Evolutionary conservation across 2,797 vertebrate genomes (phyloP).

Genomic region (Acipenser transmontanus): DNA sequence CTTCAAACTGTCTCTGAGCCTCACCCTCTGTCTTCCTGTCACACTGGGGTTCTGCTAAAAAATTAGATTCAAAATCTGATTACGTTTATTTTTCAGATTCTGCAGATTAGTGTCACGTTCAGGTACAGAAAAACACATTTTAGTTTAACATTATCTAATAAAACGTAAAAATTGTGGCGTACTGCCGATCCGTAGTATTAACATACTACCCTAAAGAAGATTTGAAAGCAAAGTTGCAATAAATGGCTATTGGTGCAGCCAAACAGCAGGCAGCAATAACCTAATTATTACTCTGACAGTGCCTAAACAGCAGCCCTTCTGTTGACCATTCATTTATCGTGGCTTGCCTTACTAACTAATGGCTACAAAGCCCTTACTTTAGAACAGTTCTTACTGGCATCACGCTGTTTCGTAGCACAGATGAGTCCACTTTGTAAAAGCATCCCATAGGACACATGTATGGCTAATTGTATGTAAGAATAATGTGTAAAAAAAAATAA

Average conservation of each 20-base stretch:
- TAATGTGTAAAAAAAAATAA: too few relatives aligned
- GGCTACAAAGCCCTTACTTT: slow-evolving; percentile 62
- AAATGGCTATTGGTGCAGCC: slow-evolving; percentile 51
- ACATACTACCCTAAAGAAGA: not conserved
- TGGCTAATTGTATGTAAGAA: too few relatives aligned
- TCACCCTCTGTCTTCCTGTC: too few relatives aligned
- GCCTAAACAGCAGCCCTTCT: slow-evolving; percentile 63
- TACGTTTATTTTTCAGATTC: too few relatives aligned
- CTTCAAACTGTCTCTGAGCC: too few relatives aligned
- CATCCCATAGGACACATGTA: slow-evolving; percentile 26
- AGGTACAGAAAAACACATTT: too few relatives aligned
- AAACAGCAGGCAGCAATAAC: slow-evolving; percentile 64
- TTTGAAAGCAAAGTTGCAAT: slow-evolving; percentile 25
- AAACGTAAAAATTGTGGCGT: too few relatives aligned
- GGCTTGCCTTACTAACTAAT: slow-evolving; percentile 46
- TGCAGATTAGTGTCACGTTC: too few relatives aligned
- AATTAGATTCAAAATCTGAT: too few relatives aligned
- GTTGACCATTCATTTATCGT: slow-evolving; percentile 67
- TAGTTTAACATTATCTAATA: too few relatives aligned
- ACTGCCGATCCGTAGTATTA: too few relatives aligned
- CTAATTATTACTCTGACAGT: slow-evolving; percentile 69
- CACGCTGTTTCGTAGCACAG: slow-evolving; percentile 57
- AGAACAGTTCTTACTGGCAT: slow-evolving; percentile 70
- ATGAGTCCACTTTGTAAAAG: slow-evolving; percentile 51
- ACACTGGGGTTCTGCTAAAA: too few relatives aligned